A percentile compares a stretch with the other conserved stretches of the same genome.
Conservation (phyloP, 2,113 vertebrate genomes). For the Neotragus moschatus region DNA sequence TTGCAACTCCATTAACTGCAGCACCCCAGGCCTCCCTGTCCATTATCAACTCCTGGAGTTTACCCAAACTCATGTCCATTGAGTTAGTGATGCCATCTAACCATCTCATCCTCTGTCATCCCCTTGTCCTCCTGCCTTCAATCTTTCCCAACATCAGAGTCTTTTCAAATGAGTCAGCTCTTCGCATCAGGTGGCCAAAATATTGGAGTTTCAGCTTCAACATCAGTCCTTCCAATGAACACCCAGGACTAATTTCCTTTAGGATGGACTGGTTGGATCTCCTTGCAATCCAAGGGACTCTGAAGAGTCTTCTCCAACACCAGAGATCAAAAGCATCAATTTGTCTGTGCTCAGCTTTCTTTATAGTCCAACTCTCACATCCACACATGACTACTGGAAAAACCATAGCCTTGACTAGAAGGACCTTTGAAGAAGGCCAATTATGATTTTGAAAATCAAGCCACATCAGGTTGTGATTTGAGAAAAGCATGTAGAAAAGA, state of each 20-base stretch:
- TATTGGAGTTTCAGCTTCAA: neutral
- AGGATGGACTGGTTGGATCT: neutral
- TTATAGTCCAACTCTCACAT: neutral
- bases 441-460: neutral
- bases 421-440: neutral
- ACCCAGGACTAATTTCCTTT: neutral
- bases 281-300: neutral
- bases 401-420: neutral
- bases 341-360: neutral
- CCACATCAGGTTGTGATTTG: neutral
- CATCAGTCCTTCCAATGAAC: neutral
- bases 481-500: neutral
- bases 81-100: neutral
- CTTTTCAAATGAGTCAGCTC: neutral
- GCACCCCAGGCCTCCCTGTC: neutral
- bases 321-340: neutral
- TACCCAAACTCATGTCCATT: neutral
- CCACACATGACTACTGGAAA: neutral
- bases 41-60: neutral
- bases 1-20: neutral
- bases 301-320: neutral
- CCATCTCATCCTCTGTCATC: neutral
- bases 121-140: neutral
- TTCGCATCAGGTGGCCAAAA: neutral
- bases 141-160: neutral